A percentile compares a stretch with the other conserved stretches of the same genome.
These are phyloP conservation scores for Sylvia atricapilla DNA, from an alignment of 2,113 vertebrate genomes.

Conservation along the genomic window DNA sequence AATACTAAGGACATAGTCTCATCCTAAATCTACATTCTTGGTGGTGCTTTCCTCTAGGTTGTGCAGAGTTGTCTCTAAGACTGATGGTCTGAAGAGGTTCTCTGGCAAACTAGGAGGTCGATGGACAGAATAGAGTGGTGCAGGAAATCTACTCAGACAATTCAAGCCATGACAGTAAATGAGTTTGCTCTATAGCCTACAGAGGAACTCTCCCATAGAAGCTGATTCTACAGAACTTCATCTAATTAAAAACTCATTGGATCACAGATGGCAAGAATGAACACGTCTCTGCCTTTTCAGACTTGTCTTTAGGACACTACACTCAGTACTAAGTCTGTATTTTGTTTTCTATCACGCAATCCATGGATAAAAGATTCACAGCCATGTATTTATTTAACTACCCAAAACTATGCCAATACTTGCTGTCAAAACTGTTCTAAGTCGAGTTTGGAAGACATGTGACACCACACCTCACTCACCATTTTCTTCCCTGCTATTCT, in stretches of 20 bases:
- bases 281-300: neutral
- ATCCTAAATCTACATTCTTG: neutral
- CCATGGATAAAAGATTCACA: neutral
- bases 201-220: neutral
- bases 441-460: neutral
- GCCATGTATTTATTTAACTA: neutral
- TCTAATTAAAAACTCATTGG: slow-evolving; percentile 25
- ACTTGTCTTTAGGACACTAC: neutral
- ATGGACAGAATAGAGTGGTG: neutral
- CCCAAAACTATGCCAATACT: neutral
- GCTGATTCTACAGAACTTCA: neutral
- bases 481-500: neutral
- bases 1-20: neutral
- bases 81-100: neutral
- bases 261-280: neutral
- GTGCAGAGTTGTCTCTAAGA: neutral
- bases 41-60: neutral
- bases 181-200: neutral
- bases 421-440: neutral
- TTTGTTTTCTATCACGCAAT: neutral
- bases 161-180: neutral
- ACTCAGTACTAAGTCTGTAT: neutral
- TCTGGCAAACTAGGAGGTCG: neutral
- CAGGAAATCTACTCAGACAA: neutral
- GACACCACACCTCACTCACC: neutral